These are phyloP conservation scores for Cyrtonyx montezumae DNA, from an alignment of 2,113 vertebrate species.

Conservation along the genomic window DNA sequence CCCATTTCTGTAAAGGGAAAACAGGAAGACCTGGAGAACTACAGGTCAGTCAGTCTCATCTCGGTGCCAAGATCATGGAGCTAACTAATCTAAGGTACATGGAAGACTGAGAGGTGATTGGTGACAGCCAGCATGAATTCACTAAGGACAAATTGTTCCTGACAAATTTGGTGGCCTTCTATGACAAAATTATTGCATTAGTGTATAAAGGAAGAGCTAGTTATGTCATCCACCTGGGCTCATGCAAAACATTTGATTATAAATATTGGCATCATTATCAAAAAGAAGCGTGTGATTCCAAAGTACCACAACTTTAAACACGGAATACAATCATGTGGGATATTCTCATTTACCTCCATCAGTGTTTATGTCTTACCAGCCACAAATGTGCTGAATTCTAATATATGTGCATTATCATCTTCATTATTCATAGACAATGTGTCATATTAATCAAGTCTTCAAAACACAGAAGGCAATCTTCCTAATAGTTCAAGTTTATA, in stretches of 20 bases:
- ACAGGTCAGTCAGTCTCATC: background rate
- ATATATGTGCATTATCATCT: conserved; percentile 51
- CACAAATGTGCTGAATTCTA: conserved; percentile 66
- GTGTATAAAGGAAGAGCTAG: background rate
- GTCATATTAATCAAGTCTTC: conserved; percentile 48
- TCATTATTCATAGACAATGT: conserved; percentile 34
- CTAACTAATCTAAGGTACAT: background rate
- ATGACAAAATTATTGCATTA: background rate
- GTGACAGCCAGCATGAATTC: background rate
- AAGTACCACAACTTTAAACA: background rate
- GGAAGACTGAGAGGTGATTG: background rate
- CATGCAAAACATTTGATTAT: background rate
- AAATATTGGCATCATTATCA: background rate
- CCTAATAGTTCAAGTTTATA: conserved; percentile 50
- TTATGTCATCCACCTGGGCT: background rate
- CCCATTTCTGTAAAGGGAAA: background rate
- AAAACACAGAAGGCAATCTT: conserved; percentile 67
- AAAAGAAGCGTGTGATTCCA: background rate
- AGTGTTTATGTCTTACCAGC: background rate
- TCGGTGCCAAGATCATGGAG: background rate
- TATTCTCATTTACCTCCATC: background rate
- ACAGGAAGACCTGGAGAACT: background rate
- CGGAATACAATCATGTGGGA: background rate
- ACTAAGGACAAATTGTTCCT: background rate
- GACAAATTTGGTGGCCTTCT: background rate